Base-by-base conservation (phyloP, 2,888 invertebrate genomes). In the Apotomis capreana region DNA sequence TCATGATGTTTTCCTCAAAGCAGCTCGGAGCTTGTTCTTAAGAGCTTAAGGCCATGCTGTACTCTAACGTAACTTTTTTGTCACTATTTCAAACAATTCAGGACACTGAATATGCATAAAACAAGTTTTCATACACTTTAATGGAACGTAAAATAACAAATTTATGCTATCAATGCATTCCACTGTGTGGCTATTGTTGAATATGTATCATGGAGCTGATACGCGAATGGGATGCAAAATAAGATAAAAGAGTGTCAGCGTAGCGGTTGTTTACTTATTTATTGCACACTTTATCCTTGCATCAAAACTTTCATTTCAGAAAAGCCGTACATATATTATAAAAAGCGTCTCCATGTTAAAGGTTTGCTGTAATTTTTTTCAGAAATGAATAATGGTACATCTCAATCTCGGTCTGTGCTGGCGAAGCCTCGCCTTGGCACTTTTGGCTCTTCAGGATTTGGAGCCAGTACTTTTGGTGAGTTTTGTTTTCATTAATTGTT, bases 381-480 rank as follows among this genome's bases (percentile, higher is more conserved):
- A 92, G 92, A 76, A 40, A 63, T 76, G 62, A 75, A 81, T 77
- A 91, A 89, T 89, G 90, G 89, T 60, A 84, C 90, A 70, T 78
- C 89, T 55, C 91, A 90, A 76, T 87, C 91, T 40, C 81, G 89
- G 74, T 87, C 91, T 77, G 91, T 92, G 46, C 79, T 93, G 78
- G 93, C 93, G 4, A 93, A 92, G 77, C 92, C 93, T 12, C 84
- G 92, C 37, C 87, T 93, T 65, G 92, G 92, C 64, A 89, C 89
- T 5, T 91, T 92, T 81, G 91, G 89, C 4, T 83, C 90, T 3
- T 84, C 90, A 9, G 87, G 84, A 75, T 86, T 89, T 78, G 87
- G 79, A 63, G 84, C 82, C 74, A 92, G 88, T 81, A 86, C 90
- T 74, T 90, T 92, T 84, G 88, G 92, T 91, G 80, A 80, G 83